Conservation (phyloP, 2,888 invertebrate species). For the Leucophenga maculata region DNA sequence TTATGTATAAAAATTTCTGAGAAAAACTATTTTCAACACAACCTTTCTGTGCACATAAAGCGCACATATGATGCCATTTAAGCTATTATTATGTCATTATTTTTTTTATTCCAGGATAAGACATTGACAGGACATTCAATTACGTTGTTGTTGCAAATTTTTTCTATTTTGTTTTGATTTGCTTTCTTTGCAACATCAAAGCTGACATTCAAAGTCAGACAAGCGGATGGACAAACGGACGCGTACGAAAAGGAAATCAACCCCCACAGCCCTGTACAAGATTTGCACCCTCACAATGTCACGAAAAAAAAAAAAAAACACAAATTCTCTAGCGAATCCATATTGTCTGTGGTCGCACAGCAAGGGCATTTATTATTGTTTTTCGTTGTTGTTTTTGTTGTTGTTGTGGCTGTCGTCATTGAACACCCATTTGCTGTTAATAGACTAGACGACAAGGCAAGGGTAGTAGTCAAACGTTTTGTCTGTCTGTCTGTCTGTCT, state of each 20-base stretch:
- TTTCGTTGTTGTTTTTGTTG: background rate
- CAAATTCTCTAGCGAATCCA: background rate
- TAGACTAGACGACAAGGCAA: background rate
- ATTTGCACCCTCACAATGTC: background rate
- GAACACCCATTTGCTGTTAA: background rate
- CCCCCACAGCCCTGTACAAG: background rate
- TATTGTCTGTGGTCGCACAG: slow-evolving; percentile 5
- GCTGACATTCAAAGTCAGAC: background rate
- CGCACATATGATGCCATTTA: no score
- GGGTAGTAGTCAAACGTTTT: background rate
- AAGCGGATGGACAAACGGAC: background rate
- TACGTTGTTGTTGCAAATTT: no score
- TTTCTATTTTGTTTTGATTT: no score
- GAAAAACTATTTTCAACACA: no score
- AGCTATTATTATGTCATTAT: no score
- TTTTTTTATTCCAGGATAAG: no score
- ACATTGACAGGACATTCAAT: no score
- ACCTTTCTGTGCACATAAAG: no score
- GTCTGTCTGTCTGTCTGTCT: no score
- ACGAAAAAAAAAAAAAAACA: background rate
- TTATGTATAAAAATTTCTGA: no score
- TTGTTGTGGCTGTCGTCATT: background rate
- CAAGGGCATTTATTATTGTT: background rate
- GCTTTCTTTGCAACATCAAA: no score
- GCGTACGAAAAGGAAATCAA: background rate